Percentiles rank a stretch among this genome's conserved stretches.
These are phyloP conservation scores for Poecilia wingei DNA, from an alignment of 2,797 vertebrate species.

Conservation along the genomic window DNA sequence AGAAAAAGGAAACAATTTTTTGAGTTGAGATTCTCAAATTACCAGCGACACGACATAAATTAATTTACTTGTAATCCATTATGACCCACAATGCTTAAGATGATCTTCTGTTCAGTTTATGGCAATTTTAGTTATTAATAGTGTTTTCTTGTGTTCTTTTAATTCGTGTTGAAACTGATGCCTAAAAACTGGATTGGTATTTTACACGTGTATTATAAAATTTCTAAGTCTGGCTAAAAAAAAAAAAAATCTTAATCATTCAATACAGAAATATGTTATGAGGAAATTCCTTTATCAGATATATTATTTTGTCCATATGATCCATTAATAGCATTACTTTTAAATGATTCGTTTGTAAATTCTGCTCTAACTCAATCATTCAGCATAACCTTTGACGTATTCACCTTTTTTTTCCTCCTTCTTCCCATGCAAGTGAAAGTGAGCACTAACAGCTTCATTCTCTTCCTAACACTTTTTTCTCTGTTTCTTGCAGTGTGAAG, in stretches of 20 bases:
- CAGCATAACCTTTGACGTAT: background rate
- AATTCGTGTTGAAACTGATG: background rate
- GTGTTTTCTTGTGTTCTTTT: background rate
- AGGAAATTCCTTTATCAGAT: background rate
- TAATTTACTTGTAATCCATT: too few relatives aligned
- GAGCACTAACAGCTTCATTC: slow-evolving; percentile 6
- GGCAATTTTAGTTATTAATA: background rate
- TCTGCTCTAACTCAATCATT: background rate
- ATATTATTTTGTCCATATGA: background rate
- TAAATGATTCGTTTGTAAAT: background rate
- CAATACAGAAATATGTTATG: background rate
- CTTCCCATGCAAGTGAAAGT: slow-evolving; percentile 9
- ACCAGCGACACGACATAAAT: background rate
- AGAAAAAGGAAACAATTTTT: background rate
- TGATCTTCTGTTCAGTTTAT: background rate
- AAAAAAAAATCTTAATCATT: background rate
- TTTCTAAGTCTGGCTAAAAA: background rate
- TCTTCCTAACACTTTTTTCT: slow-evolving; percentile 23
- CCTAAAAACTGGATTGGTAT: background rate
- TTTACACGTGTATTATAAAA: background rate
- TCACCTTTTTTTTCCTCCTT: background rate
- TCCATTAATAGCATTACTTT: background rate
- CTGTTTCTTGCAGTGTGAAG: slow-evolving; percentile 43
- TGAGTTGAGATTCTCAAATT: background rate
- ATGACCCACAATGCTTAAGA: too few relatives aligned